Base-by-base conservation (phyloP, 2,888 invertebrate genomes). In the Rhamphomyia laevipes region DNA sequence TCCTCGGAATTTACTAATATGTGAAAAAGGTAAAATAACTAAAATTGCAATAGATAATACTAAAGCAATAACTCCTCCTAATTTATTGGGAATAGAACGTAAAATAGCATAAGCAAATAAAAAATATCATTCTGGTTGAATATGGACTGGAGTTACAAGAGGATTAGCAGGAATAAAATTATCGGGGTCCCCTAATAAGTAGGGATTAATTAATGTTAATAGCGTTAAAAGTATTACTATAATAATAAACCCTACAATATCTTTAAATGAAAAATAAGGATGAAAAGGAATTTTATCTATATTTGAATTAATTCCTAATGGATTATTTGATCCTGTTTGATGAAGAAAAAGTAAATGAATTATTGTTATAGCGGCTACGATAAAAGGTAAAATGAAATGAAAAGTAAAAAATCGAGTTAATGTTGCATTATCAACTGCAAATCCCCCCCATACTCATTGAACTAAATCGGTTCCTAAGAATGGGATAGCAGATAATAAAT, bases 81-180 rank as follows among this genome's bases (percentile, higher is more conserved):
- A 63, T 76, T 87, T 86, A 73, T 83, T 86, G 6, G 86, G 85
- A 50, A 87, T 84, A 37, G 84, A 84, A 21, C 86, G 86, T 61
- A 87, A 58, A 73, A 87, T 86, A 16, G 85, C 82, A 67, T 86
- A 86, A 13, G 86, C 84, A 74, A 86, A 86, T 74, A 87, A 66
- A 61, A 86, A 88, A 66, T 87, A 87, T 80, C 85, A 87, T 77
- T 88, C 86, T 43, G 85, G 86, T 77, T 86, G 82, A 73, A 86
- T 86, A 63, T 86, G 86, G 7, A 76, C 65, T 0, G 86, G 84
- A 0, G 84, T 85, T 15, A 80, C 62, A 54, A 64, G 46, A 0
- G 61, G 63, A 17, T 64, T 63, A 4, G 63, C 64, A 0, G 78
- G 77, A 17, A 76, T 80, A 71, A 84, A 86, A 71, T 85, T 86